phyloP scores from a whole-genome alignment of 2,797 vertebrate genomes.

The Characodon lateralis region DNA sequence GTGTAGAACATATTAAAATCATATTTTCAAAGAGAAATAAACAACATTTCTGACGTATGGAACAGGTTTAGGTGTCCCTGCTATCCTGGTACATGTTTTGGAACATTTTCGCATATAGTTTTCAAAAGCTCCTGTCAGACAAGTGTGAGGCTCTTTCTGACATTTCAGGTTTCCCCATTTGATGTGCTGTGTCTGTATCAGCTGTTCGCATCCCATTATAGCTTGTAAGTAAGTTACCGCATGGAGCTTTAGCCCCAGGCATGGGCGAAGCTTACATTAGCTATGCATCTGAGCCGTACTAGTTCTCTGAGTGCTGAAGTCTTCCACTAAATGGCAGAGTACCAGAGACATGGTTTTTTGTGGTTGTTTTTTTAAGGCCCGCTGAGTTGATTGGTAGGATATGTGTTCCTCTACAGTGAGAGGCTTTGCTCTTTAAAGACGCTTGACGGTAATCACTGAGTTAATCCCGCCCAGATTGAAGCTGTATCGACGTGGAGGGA shows the following conservation, averaged over 20 bases:
- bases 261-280: constrained; percentile 56
- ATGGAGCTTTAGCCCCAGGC: constrained; percentile 54
- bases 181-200: constrained; percentile 29
- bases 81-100: background rate
- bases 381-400: constrained; percentile 68
- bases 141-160: background rate
- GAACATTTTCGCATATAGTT: background rate
- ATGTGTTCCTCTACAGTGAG: constrained; percentile 67
- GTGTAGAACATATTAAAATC: background rate
- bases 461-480: constrained; percentile 70
- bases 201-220: constrained; percentile 36
- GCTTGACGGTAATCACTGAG: constrained; percentile 57
- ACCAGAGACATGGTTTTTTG: constrained; percentile 24
- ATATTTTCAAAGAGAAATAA: background rate
- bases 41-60: background rate
- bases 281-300: constrained; percentile 57
- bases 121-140: constrained; percentile 13
- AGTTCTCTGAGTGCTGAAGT: constrained; percentile 55
- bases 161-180: constrained; percentile 25
- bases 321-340: constrained; percentile 46
- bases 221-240: constrained; percentile 49
- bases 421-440: constrained; percentile 63
- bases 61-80: background rate
- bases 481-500: constrained; percentile 64
- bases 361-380: constrained; percentile 30